Base-by-base conservation (phyloP, 2,113 vertebrate species). In the Cyanistes caeruleus region DNA sequence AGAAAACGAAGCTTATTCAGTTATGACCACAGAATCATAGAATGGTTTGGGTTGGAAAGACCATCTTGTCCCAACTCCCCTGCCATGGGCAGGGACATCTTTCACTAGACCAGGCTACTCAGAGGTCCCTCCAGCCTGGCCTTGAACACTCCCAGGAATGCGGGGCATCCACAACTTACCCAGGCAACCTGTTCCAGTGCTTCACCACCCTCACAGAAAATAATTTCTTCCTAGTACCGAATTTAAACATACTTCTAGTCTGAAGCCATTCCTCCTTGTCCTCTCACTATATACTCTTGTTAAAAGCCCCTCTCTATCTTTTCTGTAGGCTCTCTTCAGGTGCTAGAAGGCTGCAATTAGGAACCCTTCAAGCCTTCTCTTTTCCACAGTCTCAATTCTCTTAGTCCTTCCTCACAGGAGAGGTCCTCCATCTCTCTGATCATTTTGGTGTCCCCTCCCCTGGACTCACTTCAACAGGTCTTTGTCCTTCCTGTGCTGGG, bases 21-120 rank as follows among this genome's bases (percentile, higher is more conserved):
- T 30, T 35, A 43, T 5, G 9, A 68, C 21, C 39, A 52, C 16
- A 60, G 19, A 52, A 52, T 44, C 37, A 81, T 0, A 24, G 44
- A 52, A 59, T 15, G 19, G 53, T 41, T 10, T 75, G 46, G 10
- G 13, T 10, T 52, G 53, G 46, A 60, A 75, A 53, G 25, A 60
- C 9, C 24, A 68, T 46, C 11, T 16, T 0, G 0, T 48, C 25
- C 28, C 46, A 39, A 5, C 1, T 1, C 6, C 27, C 4, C 23
- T 44, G 19, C 7, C 27, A 28, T 5, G 16, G 60, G 15, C 33
- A 74, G 37, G 15, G 9, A 13, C 15, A 65, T n/a, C 27, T 58
- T 58, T 23, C 77, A 52, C 33, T 30, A 24, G 10, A 74, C 9
- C 39, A 75, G 33, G 39, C 21, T 60, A 11, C 39, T 28, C n/a